Evolutionary conservation across 2,888 invertebrate species (phyloP).

Genomic region (Noctua janthe): DNA sequence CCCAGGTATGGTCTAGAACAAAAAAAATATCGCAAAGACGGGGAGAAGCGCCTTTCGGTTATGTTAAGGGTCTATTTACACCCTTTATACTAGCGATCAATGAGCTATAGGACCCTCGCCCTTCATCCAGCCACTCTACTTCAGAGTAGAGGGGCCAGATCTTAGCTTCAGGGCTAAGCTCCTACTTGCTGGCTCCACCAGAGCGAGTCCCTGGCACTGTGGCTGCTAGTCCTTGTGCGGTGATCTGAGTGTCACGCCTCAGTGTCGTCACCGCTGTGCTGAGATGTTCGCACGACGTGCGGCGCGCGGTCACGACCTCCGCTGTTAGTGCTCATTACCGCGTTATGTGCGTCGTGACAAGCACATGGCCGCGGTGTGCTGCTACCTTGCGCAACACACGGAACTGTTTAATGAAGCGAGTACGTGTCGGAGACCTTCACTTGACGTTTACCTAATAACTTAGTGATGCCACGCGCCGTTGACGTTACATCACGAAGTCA

Average conservation of each 20-base stretch:
- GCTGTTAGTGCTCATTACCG: slow-evolving; percentile 2
- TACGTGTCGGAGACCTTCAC: slow-evolving; percentile 47
- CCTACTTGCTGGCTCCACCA: background rate
- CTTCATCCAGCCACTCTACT: background rate
- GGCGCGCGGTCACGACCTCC: slow-evolving; percentile 35
- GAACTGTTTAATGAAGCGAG: slow-evolving; percentile 35
- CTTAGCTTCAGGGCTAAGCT: background rate
- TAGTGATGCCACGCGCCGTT: slow-evolving; percentile 21
- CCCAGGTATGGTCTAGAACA: no score
- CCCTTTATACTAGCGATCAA: no score
- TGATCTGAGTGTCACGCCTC: slow-evolving; percentile 13
- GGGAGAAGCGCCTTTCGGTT: no score
- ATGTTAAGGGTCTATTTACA: no score
- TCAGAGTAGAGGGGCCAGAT: no score
- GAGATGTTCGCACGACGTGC: slow-evolving; percentile 18
- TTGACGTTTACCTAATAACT: slow-evolving; percentile 30
- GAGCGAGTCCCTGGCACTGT: background rate
- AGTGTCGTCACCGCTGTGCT: slow-evolving; percentile 18
- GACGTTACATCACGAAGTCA: slow-evolving; percentile 47
- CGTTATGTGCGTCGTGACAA: slow-evolving; percentile 20
- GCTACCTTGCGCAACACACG: slow-evolving; percentile 44
- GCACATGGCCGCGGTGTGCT: slow-evolving; percentile 29
- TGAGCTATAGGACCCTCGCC: background rate
- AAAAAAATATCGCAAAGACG: no score
- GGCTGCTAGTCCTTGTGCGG: slow-evolving; percentile 1